These are phyloP conservation scores for Allobates femoralis DNA, from an alignment of 2,797 vertebrate genomes.

Conservation along the genomic window DNA sequence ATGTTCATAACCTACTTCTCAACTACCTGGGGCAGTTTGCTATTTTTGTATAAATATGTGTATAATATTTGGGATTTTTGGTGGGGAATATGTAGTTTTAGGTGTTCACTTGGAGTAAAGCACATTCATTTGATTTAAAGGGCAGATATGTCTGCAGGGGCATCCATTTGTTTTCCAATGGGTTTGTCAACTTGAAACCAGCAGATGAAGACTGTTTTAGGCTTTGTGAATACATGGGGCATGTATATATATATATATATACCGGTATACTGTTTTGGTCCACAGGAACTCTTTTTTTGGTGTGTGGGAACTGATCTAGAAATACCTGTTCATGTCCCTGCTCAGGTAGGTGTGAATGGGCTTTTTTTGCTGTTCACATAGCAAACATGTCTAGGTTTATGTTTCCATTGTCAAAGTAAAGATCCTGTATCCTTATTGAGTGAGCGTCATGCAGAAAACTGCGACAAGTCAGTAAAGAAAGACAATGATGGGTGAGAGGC, in stretches of 20 bases:
- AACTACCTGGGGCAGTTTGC: neutral
- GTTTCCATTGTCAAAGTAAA: neutral
- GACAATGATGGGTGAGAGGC: neutral
- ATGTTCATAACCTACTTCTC: neutral
- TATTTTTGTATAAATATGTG: neutral
- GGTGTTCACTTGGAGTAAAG: neutral
- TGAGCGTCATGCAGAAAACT: neutral
- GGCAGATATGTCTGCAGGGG: neutral
- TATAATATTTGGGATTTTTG: neutral
- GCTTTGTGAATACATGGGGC: neutral
- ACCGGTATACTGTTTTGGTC: too few species aligned
- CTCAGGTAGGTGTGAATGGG: neutral
- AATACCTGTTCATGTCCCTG: neutral
- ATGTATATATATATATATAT: neutral
- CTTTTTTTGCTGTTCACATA: neutral
- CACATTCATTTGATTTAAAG: neutral
- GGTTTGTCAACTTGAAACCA: neutral
- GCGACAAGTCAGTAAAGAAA: neutral
- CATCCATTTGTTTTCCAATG: too few species aligned
- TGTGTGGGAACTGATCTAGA: neutral
- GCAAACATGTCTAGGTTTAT: neutral
- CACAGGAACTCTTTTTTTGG: neutral
- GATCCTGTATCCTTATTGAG: slow-evolving; percentile 22
- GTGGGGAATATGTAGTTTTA: neutral
- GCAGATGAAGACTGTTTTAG: neutral